Evolutionary conservation across 1,140 invertebrate species (phyloP).

Genomic region (Brachionus asplanchnoidis): DNA sequence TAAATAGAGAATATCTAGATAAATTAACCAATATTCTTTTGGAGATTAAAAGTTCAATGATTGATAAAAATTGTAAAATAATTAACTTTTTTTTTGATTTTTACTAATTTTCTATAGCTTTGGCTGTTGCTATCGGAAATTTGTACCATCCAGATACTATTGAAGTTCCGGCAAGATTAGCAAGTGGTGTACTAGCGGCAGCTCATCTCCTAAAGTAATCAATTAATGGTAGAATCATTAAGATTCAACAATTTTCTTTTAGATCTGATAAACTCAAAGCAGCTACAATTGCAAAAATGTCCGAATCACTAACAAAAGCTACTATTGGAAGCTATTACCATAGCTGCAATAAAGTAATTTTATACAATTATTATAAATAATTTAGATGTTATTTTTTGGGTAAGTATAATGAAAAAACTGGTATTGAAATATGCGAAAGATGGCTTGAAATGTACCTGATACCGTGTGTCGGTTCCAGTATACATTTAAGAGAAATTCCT

Average conservation of each 20-base stretch:
- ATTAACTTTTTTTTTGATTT: neutral
- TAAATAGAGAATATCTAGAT: neutral
- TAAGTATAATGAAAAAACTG: neutral
- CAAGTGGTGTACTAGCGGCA: neutral
- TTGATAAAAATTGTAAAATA: constrained; percentile 23
- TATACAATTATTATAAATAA: neutral
- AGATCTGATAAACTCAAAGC: neutral
- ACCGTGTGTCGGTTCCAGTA: neutral
- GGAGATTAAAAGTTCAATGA: neutral
- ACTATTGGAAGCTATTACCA: neutral
- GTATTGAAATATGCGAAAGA: constrained; percentile 3
- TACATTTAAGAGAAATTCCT: constrained; percentile 23
- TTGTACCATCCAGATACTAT: neutral
- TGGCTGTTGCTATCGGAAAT: constrained; percentile 20
- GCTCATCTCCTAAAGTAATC: neutral
- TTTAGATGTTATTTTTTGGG: too few species aligned
- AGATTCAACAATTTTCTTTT: neutral
- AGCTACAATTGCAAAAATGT: neutral
- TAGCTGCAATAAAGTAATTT: neutral
- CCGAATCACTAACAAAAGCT: neutral
- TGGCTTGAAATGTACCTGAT: constrained; percentile 39
- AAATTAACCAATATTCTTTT: neutral
- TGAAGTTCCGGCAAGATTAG: constrained; percentile 8
- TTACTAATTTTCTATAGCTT: neutral
- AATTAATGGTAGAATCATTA: neutral